Evolutionary conservation across 2,113 vertebrate species (phyloP).

Genomic region (Xiphophorus hellerii): DNA sequence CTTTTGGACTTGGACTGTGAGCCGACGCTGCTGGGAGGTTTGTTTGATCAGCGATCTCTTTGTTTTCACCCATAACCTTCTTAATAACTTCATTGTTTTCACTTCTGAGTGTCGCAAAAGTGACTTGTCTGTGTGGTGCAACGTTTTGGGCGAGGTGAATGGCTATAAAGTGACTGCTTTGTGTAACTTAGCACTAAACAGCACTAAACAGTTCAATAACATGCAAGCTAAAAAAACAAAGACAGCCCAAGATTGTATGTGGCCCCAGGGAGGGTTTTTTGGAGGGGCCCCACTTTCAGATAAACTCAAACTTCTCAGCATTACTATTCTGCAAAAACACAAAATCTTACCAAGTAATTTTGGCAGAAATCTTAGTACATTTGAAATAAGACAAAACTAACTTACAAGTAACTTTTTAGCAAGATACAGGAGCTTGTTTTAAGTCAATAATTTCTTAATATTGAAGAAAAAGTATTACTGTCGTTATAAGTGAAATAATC

Average conservation of each 20-base stretch:
- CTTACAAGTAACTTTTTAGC: too few relatives aligned
- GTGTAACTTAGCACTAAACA: slow-evolving; percentile 19
- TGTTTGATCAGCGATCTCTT: slow-evolving; percentile 71
- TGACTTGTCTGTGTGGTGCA: background rate
- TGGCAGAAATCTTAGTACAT: too few relatives aligned
- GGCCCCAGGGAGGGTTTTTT: background rate
- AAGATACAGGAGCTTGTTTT: too few relatives aligned
- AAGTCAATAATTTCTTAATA: too few relatives aligned
- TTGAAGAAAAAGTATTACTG: too few relatives aligned
- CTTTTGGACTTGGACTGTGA: slow-evolving; percentile 69
- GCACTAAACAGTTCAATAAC: too few relatives aligned
- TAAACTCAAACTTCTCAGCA: background rate
- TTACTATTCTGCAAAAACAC: too few relatives aligned
- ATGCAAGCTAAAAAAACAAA: too few relatives aligned
- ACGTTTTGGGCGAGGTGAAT: slow-evolving; percentile 1
- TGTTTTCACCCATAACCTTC: slow-evolving; percentile 21
- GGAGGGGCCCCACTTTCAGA: background rate
- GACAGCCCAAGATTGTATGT: background rate
- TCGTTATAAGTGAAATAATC: too few relatives aligned
- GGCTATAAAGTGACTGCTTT: background rate
- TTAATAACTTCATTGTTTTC: slow-evolving; percentile 40
- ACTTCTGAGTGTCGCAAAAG: background rate
- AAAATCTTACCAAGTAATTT: too few relatives aligned
- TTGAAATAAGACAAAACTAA: too few relatives aligned
- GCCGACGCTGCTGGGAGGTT: slow-evolving; percentile 70